Evolutionary conservation across 2,113 vertebrate genomes (phyloP).

Genomic region (Uropsilus gracilis): DNA sequence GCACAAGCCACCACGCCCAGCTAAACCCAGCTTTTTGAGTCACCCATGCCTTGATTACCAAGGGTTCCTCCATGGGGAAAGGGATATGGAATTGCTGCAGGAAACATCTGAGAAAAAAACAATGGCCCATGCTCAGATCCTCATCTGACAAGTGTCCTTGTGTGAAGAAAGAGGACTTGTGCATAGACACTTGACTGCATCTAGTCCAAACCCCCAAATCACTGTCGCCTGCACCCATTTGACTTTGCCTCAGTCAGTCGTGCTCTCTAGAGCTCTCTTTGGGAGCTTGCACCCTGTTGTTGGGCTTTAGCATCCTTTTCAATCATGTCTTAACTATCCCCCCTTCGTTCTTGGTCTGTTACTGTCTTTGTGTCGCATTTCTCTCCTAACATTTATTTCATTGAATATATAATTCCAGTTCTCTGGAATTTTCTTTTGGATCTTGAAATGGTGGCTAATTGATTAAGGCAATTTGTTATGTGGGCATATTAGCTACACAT

Average conservation of each 20-base stretch:
- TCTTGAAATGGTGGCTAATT: slow-evolving; percentile 20
- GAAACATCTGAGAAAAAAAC: background rate
- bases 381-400: background rate
- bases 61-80: background rate
- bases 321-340: background rate
- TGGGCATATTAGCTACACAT: background rate
- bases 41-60: background rate
- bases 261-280: background rate
- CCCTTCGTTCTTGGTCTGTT: background rate
- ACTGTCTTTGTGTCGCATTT: background rate
- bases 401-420: background rate
- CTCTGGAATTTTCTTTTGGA: background rate
- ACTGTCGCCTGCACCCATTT: background rate
- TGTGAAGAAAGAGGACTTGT: background rate
- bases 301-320: slow-evolving; percentile 39
- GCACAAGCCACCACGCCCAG: too few species aligned
- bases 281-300: background rate
- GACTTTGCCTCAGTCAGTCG: background rate
- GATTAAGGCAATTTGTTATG: background rate
- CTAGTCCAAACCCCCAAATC: background rate
- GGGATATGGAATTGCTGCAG: background rate
- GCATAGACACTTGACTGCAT: background rate
- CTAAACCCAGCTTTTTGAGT: background rate
- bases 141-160: background rate
- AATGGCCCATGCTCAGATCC: background rate